Evolutionary conservation across 2,797 vertebrate species (phyloP).

Genomic region (Ctenochaetus hawaiiensis): DNA sequence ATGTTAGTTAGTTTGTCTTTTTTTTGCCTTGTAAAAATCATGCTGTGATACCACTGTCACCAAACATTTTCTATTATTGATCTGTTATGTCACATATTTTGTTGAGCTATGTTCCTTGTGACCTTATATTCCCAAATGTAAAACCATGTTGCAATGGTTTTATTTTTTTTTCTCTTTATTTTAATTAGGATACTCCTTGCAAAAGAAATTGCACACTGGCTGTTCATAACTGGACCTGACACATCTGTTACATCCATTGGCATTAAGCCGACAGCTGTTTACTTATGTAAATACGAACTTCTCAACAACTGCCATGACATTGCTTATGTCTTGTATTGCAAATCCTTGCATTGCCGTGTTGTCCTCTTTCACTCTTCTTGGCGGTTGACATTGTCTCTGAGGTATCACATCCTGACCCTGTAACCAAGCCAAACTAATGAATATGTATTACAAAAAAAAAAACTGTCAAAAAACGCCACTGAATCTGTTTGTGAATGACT

Average conservation of each 20-base stretch:
- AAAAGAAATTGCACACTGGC: too few species aligned
- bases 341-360: neutral
- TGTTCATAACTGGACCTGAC: neutral
- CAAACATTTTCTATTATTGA: too few species aligned
- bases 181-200: too few species aligned
- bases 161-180: too few species aligned
- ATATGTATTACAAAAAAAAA: conserved; percentile 32
- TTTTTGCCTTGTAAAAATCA: neutral
- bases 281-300: conserved; percentile 12
- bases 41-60: neutral
- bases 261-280: conserved; percentile 31
- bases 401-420: conserved; percentile 47
- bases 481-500: conserved; percentile 12
- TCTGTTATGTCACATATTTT: too few species aligned
- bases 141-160: too few species aligned
- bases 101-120: too few species aligned
- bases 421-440: conserved; percentile 40
- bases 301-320: conserved; percentile 25
- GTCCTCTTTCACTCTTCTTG: conserved; percentile 4
- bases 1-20: neutral
- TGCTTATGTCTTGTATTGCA: neutral
- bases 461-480: conserved; percentile 30
- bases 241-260: conserved; percentile 24
- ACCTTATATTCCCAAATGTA: too few species aligned
- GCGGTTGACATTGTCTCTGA: conserved; percentile 30